A percentile compares a stretch with the other conserved stretches of the same genome.
Conservation (phyloP, 2,113 vertebrate genomes). For the Phodopus roborovskii region DNA sequence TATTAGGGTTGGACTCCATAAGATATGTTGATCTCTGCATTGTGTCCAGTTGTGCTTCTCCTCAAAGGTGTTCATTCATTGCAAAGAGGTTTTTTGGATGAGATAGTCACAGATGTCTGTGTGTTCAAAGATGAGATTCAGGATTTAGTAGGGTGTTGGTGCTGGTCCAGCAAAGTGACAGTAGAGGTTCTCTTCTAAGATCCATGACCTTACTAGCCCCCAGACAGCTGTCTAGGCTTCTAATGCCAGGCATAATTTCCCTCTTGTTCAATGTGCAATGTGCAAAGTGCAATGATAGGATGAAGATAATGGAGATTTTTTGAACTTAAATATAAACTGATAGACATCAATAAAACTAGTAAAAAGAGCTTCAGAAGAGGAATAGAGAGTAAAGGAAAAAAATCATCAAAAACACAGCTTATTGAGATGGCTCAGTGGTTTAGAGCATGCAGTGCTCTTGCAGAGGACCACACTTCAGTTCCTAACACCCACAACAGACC, state of each 20-base stretch:
- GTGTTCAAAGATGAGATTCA: not conserved
- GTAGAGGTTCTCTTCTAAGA: not conserved
- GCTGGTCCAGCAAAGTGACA: not conserved
- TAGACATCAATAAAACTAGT: not conserved
- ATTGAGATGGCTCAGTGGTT: not conserved
- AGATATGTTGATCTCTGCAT: not conserved
- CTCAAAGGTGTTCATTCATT: not conserved
- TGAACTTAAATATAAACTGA: not conserved
- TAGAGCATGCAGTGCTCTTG: not conserved
- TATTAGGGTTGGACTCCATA: not conserved
- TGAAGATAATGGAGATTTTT: not conserved
- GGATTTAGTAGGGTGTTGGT: not conserved
- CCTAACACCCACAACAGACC: not conserved
- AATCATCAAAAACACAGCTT: not conserved
- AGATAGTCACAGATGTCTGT: not conserved
- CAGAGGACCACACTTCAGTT: not conserved
- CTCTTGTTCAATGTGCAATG: not conserved
- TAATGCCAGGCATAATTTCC: not conserved
- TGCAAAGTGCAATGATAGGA: not conserved
- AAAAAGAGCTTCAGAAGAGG: not conserved
- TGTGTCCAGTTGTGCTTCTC: not conserved
- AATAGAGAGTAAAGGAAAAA: not conserved
- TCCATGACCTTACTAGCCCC: not conserved
- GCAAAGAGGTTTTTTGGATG: not conserved
- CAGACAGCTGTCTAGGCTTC: not conserved